Conservation (phyloP, 2,797 vertebrate genomes). For the Clarias laeviceps region DNA sequence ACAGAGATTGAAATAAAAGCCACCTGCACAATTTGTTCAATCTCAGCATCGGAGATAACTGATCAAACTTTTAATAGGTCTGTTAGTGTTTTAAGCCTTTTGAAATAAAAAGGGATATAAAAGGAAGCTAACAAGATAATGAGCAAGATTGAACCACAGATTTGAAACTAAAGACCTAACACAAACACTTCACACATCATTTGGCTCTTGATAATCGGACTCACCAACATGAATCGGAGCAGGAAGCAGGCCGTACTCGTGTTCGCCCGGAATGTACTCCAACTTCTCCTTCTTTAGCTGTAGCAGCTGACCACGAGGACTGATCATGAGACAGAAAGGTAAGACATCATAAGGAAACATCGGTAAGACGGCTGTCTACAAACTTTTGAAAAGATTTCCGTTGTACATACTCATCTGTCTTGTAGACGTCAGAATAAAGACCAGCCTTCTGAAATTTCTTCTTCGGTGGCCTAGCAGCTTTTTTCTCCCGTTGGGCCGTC, state of each 20-base stretch:
- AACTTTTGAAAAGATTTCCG: background rate
- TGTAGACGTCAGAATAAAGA: slow-evolving; percentile 97
- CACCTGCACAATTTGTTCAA: background rate
- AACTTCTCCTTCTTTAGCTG: slow-evolving; percentile 97
- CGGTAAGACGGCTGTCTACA: background rate
- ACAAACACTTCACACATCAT: background rate
- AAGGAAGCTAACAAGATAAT: background rate
- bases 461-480: slow-evolving; percentile 92
- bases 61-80: background rate
- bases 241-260: slow-evolving; percentile 94
- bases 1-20: background rate
- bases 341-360: background rate
- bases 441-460: slow-evolving; percentile 99
- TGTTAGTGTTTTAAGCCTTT: background rate
- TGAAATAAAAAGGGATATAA: background rate
- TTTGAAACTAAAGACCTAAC: background rate
- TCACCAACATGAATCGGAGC: slow-evolving; percentile 97
- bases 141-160: background rate
- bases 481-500: slow-evolving; percentile 87
- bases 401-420: slow-evolving; percentile 89
- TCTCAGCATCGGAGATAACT: background rate
- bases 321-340: slow-evolving; percentile 53
- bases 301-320: slow-evolving; percentile 91
- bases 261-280: slow-evolving; percentile 94
- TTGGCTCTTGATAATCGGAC: slow-evolving; percentile 60